These are phyloP conservation scores for Tineola bisselliella DNA, from an alignment of 2,888 invertebrate genomes.

Conservation along the genomic window DNA sequence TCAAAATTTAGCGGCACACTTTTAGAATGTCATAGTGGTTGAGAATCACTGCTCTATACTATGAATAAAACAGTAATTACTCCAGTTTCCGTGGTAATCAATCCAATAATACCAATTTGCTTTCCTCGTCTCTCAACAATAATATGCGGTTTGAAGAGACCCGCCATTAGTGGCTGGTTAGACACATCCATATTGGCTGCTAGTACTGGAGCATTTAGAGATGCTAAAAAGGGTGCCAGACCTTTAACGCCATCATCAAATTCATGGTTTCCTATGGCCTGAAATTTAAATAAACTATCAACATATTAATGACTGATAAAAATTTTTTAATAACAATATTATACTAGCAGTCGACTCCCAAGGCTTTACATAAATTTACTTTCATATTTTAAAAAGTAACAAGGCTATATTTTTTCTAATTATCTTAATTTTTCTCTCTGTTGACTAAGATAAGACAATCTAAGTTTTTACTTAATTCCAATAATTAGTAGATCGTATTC, in stretches of 20 bases:
- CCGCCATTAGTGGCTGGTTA: slow-evolving; percentile 71
- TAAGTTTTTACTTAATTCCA: too few species aligned
- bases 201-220: slow-evolving; percentile 73
- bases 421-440: too few species aligned
- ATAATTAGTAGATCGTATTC: too few species aligned
- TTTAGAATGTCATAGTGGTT: too few species aligned
- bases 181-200: slow-evolving; percentile 77
- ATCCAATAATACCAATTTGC: slow-evolving; percentile 82
- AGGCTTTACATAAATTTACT: too few species aligned
- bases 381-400: too few species aligned
- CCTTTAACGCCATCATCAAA: slow-evolving; percentile 81
- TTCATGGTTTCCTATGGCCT: slow-evolving; percentile 89
- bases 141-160: slow-evolving; percentile 70
- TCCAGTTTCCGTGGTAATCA: slow-evolving; percentile 73
- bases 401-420: too few species aligned
- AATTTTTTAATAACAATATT: too few species aligned
- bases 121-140: slow-evolving; percentile 72
- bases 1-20: too few species aligned
- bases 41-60: too few species aligned
- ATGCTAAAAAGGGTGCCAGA: slow-evolving; percentile 74
- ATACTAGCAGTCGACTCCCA: too few species aligned
- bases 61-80: slow-evolving; percentile 34
- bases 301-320: background rate
- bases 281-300: slow-evolving; percentile 21
- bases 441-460: too few species aligned